phyloP scores from a whole-genome alignment of 2,797 vertebrate species.

The Leontopithecus rosalia region DNA sequence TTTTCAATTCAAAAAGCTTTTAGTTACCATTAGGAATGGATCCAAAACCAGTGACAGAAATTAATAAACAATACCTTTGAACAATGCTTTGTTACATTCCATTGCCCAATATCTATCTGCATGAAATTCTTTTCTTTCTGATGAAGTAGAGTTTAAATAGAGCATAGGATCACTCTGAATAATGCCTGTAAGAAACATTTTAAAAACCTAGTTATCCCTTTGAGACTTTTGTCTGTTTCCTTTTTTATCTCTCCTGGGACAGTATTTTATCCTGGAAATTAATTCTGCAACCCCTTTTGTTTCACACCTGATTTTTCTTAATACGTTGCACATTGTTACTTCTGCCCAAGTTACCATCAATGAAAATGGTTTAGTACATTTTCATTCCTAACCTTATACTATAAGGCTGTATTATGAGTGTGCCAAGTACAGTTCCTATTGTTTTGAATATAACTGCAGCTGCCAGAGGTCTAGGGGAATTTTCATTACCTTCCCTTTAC shows the following conservation, averaged over 20 bases:
- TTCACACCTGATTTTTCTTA: slow-evolving; percentile 74
- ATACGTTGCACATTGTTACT: slow-evolving; percentile 74
- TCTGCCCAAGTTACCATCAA: slow-evolving; percentile 81
- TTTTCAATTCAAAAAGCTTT: slow-evolving; percentile 74
- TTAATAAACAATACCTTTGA: slow-evolving; percentile 66
- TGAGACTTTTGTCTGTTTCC: slow-evolving; percentile 62
- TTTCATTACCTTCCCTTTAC: slow-evolving; percentile 59
- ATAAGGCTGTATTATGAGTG: slow-evolving; percentile 41
- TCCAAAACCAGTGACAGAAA: slow-evolving; percentile 75
- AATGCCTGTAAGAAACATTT: slow-evolving; percentile 72
- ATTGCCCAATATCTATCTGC: slow-evolving; percentile 62
- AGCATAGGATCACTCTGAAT: slow-evolving; percentile 42
- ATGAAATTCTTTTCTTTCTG: slow-evolving; percentile 72
- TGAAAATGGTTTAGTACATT: slow-evolving; percentile 67
- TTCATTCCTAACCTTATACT: slow-evolving; percentile 62
- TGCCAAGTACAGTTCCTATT: slow-evolving; percentile 61
- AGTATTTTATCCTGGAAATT: slow-evolving; percentile 72
- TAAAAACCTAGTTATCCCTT: slow-evolving; percentile 67
- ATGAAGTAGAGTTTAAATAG: slow-evolving; percentile 71
- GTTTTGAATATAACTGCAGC: slow-evolving; percentile 64
- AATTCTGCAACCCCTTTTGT: slow-evolving; percentile 77
- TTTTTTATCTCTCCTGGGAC: slow-evolving; percentile 13
- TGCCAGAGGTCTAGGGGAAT: slow-evolving; percentile 36
- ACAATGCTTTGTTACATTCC: slow-evolving; percentile 65
- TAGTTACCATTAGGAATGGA: slow-evolving; percentile 58